phyloP scores from a whole-genome alignment of 2,113 vertebrate genomes.

The Brienomyrus brachyistius region DNA sequence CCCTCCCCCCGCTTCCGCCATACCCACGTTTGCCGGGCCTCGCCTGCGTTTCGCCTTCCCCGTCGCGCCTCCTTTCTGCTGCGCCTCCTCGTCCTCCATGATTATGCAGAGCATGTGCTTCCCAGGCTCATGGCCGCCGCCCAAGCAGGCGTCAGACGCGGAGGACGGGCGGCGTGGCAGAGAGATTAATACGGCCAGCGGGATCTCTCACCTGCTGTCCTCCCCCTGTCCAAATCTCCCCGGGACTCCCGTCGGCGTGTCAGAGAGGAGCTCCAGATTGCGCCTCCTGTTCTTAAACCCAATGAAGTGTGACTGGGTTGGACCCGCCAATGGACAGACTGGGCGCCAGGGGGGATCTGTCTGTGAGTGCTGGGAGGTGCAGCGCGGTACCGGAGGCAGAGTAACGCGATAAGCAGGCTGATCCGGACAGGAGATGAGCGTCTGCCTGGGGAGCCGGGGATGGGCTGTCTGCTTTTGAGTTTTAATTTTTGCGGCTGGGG shows the following conservation, averaged over 20 bases:
- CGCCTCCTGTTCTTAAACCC: background rate
- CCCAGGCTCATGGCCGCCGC: background rate
- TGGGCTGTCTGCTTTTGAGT: constrained; percentile 11
- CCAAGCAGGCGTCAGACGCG: background rate
- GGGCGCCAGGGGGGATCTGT: background rate
- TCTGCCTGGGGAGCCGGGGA: constrained; percentile 43
- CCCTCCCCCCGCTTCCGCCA: background rate
- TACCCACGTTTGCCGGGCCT: background rate
- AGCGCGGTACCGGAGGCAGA: constrained; percentile 13
- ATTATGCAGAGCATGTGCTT: background rate
- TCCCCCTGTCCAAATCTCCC: constrained; percentile 32
- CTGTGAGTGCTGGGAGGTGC: background rate
- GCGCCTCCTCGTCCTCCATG: background rate
- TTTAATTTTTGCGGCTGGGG: background rate
- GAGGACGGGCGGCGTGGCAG: background rate
- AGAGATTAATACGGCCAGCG: constrained; percentile 6
- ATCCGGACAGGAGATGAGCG: constrained; percentile 63
- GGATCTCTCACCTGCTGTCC: constrained; percentile 36
- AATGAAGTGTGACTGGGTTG: background rate
- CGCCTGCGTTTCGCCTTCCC: background rate
- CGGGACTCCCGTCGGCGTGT: background rate
- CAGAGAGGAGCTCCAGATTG: background rate
- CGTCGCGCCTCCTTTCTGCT: background rate
- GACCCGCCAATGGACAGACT: background rate
- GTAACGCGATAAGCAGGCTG: constrained; percentile 53